These are phyloP conservation scores for Barnardius zonarius DNA, from an alignment of 2,113 vertebrate species.

Conservation along the genomic window DNA sequence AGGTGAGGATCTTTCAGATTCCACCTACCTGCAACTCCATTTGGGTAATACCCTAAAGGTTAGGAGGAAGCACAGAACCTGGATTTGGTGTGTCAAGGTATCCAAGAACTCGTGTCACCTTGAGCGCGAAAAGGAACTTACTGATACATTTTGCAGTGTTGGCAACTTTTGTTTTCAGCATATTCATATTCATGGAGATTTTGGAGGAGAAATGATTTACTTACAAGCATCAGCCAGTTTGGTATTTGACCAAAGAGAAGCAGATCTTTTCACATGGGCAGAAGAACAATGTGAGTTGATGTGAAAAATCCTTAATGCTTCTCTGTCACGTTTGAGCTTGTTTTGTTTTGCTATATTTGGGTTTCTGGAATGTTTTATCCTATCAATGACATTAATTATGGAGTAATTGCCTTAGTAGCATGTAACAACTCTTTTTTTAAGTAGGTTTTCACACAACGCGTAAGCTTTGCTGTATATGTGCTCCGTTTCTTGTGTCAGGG, in stretches of 20 bases:
- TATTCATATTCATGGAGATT: not conserved
- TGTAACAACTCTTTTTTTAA: constrained; percentile 51
- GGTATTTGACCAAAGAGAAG: not conserved
- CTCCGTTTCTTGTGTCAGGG: constrained; percentile 54
- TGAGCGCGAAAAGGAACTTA: not conserved
- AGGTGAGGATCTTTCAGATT: not conserved
- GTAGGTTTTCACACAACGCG: constrained; percentile 67
- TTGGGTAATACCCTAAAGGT: not conserved
- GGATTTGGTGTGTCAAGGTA: not conserved
- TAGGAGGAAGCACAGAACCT: not conserved
- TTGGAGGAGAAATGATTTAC: accelerated
- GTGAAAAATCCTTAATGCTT: not conserved
- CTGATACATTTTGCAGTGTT: not conserved
- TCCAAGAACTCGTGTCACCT: not conserved
- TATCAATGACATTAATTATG: constrained; percentile 64
- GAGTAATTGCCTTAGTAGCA: constrained; percentile 50
- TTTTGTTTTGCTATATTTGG: constrained; percentile 51
- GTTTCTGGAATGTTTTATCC: constrained; percentile 38
- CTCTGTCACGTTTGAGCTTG: not conserved
- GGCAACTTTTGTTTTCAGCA: not conserved
- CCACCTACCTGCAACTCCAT: not conserved
- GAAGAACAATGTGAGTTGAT: not conserved
- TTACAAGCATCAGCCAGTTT: not conserved
- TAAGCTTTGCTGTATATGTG: constrained; percentile 46
- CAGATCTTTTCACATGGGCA: not conserved